Conservation (phyloP, 2,113 vertebrate species). For the Bubalus kerabau region DNA sequence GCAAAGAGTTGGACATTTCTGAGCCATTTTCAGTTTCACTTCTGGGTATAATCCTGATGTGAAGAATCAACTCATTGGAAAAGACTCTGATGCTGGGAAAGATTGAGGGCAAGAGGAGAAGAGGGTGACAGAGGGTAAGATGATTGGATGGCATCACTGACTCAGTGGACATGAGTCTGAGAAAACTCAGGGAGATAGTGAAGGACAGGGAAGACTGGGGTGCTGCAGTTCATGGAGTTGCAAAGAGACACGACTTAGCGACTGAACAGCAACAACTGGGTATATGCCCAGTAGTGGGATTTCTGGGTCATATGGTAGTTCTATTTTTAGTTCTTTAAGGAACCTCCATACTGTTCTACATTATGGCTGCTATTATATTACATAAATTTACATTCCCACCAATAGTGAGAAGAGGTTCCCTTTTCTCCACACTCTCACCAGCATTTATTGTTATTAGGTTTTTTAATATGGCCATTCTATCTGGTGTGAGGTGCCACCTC, state of each 20-base stretch:
- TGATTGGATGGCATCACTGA: neutral
- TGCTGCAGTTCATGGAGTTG: neutral
- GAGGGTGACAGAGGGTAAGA: neutral
- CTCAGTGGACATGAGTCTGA: neutral
- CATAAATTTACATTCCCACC: neutral
- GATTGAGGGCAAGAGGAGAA: neutral
- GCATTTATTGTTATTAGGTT: neutral
- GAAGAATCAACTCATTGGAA: neutral
- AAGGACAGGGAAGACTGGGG: neutral
- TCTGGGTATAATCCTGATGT: neutral
- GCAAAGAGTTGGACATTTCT: neutral
- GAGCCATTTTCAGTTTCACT: neutral
- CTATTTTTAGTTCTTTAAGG: neutral
- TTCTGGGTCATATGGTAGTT: neutral
- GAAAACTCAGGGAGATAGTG: neutral
- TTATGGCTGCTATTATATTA: neutral
- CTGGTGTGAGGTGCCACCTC: neutral
- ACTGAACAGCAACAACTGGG: neutral
- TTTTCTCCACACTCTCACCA: neutral
- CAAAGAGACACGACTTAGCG: rapidly evolving
- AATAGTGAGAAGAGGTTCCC: neutral
- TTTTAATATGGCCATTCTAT: neutral
- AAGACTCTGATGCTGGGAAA: neutral
- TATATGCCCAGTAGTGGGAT: neutral
- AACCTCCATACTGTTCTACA: neutral